These are phyloP conservation scores for Aeoliscus strigatus DNA, from an alignment of 2,797 vertebrate genomes.

Conservation along the genomic window DNA sequence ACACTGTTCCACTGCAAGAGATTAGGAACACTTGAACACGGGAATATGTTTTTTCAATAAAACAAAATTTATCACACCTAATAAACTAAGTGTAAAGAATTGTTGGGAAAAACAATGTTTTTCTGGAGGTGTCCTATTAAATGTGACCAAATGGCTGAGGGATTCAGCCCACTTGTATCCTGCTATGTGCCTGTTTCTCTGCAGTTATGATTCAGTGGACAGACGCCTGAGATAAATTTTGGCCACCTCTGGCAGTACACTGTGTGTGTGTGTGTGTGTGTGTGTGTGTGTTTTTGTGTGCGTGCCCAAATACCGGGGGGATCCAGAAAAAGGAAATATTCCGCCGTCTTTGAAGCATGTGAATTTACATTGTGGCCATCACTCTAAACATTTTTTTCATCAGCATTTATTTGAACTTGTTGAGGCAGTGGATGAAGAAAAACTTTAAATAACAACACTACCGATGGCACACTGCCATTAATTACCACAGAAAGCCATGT, in stretches of 20 bases:
- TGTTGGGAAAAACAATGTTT: conserved; percentile 20
- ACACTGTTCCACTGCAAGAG: no score
- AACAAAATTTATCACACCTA: no score
- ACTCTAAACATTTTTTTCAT: background rate
- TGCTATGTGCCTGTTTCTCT: conserved; percentile 19
- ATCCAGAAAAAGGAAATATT: conserved; percentile 25
- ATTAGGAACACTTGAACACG: no score
- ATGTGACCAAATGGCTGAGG: conserved; percentile 34
- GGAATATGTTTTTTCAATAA: conserved; percentile 13
- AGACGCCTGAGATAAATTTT: conserved; percentile 44
- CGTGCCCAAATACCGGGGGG: conserved; percentile 9
- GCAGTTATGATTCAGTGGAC: conserved; percentile 37
- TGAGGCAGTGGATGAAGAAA: background rate
- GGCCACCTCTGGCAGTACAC: conserved; percentile 36
- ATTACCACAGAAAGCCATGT: background rate
- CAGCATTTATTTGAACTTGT: no score
- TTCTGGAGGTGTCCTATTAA: conserved; percentile 27
- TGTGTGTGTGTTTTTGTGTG: conserved; percentile 6
- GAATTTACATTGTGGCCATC: conserved; percentile 4
- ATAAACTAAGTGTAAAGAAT: no score
- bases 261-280: conserved; percentile 21
- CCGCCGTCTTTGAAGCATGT: conserved; percentile 23
- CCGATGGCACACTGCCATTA: background rate
- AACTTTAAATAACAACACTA: background rate
- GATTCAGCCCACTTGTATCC: conserved; percentile 33